Percentiles rank a stretch among this genome's conserved stretches.
phyloP scores from a whole-genome alignment of 1,140 invertebrate genomes.

The Diuraphis noxia region DNA sequence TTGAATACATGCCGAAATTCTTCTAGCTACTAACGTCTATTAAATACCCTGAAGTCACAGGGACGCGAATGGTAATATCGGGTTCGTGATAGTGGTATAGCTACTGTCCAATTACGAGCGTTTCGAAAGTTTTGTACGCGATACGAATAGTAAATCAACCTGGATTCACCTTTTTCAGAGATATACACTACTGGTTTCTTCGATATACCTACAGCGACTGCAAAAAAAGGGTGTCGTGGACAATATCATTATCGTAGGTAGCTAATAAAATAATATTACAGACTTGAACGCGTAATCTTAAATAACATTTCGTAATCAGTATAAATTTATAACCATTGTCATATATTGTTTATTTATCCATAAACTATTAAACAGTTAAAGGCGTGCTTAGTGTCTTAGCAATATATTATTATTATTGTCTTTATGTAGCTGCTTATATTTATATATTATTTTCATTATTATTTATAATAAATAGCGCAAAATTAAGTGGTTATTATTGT shows the following conservation, averaged over 20 bases:
- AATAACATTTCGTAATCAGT: not conserved
- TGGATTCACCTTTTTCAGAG: constrained; percentile 49
- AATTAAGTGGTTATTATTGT: not conserved
- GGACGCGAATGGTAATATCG: constrained; percentile 15
- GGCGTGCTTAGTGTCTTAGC: not conserved
- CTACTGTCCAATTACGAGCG: constrained; percentile 40
- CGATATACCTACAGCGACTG: not conserved
- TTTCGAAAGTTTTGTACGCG: constrained; percentile 47
- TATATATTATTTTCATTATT: not conserved
- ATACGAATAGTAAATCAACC: constrained; percentile 43
- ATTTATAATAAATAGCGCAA: not conserved
- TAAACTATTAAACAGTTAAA: not conserved
- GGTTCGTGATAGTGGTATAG: not conserved
- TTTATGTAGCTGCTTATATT: not conserved
- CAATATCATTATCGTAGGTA: constrained; percentile 1
- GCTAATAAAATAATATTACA: constrained; percentile 16
- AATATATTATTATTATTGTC: not conserved
- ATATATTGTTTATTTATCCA: not conserved
- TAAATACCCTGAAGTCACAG: not conserved
- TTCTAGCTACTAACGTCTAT: not conserved
- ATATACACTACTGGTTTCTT: not conserved
- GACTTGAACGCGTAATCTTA: not conserved
- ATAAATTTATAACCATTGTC: constrained; percentile 31
- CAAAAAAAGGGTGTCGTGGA: constrained; percentile 38
- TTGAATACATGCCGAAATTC: not conserved